phyloP scores from a whole-genome alignment of 1,140 invertebrate species.

The Halyomorpha halys region DNA sequence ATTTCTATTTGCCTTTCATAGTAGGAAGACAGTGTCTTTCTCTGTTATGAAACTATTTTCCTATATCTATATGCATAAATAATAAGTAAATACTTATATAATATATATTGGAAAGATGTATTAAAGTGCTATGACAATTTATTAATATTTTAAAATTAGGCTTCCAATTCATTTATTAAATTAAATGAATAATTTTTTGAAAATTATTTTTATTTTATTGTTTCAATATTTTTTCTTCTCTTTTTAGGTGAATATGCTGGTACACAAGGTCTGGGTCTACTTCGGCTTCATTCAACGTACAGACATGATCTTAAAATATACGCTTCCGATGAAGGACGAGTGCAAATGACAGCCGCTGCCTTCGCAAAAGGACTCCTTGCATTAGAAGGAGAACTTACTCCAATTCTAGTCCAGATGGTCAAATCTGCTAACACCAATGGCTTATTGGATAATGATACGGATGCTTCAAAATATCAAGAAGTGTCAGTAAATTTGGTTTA shows the following conservation, averaged over 20 bases:
- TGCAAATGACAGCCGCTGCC: slow-evolving; percentile 98
- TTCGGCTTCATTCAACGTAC: slow-evolving; percentile 94
- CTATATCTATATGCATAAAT: no score
- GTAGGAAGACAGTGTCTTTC: no score
- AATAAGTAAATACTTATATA: no score
- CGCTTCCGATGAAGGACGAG: slow-evolving; percentile 95
- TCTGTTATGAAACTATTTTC: no score
- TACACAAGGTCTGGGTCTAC: slow-evolving; percentile 81
- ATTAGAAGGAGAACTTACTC: slow-evolving; percentile 94
- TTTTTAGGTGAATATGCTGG: slow-evolving; percentile 73
- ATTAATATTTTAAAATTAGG: no score
- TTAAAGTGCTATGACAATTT: no score
- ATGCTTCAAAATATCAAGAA: slow-evolving; percentile 90
- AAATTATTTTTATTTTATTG: no score
- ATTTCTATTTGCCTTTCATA: no score
- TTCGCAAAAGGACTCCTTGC: slow-evolving; percentile 97
- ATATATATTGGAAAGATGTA: no score
- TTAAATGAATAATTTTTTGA: no score
- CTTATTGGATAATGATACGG: slow-evolving; percentile 92
- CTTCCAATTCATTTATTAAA: no score
- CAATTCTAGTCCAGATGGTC: slow-evolving; percentile 99
- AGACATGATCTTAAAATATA: slow-evolving; percentile 99
- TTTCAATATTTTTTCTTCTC: slow-evolving; percentile 25
- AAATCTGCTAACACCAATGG: slow-evolving; percentile 99
- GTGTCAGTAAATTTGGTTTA: slow-evolving; percentile 62